Conservation (phyloP, 2,797 vertebrate genomes). For the Lepilemur septentrionalis region DNA sequence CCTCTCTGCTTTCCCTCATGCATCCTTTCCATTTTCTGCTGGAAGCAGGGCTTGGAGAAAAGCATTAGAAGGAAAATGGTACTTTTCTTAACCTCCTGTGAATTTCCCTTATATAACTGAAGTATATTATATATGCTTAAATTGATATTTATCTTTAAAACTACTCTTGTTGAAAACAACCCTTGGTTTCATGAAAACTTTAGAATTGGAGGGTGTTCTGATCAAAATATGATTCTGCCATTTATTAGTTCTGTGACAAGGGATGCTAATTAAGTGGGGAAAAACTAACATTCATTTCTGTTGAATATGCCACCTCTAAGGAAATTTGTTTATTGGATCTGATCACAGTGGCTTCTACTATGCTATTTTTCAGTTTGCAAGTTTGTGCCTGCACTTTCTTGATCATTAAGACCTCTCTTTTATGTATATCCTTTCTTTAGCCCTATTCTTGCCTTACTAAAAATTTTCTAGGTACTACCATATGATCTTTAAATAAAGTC, state of each 20-base stretch:
- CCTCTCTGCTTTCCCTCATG: not conserved
- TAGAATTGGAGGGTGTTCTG: not conserved
- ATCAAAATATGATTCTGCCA: not conserved
- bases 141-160: conserved; percentile 31
- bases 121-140: not conserved
- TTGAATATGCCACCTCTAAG: not conserved
- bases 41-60: not conserved
- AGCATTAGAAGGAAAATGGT: not conserved
- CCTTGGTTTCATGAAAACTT: not conserved
- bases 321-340: not conserved
- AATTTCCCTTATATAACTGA: conserved; percentile 21
- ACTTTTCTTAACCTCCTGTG: not conserved
- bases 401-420: not conserved
- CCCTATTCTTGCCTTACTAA: not conserved
- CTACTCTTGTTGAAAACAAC: not conserved
- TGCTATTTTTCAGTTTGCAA: not conserved
- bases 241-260: not conserved
- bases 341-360: not conserved
- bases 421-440: not conserved
- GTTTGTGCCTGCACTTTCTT: not conserved
- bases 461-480: not conserved
- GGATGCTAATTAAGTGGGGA: not conserved
- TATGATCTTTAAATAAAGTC: not conserved
- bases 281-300: not conserved
- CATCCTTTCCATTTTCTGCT: not conserved